Conservation (phyloP, 2,113 vertebrate species). For the Centrocercus urophasianus region DNA sequence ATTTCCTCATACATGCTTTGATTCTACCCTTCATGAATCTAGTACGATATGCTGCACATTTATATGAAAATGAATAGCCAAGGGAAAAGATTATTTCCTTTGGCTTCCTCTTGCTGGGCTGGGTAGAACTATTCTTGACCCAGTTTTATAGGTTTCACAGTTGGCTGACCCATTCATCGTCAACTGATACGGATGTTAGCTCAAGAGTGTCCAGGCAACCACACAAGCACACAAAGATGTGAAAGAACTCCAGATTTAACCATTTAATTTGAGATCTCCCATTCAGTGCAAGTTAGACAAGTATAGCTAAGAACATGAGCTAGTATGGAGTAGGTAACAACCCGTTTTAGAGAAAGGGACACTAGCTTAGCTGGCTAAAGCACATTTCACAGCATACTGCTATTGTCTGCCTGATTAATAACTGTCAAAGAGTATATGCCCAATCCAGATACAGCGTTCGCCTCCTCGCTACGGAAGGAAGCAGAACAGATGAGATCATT, state of each 20-base stretch:
- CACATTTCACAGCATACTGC: not conserved
- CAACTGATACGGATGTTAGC: slow-evolving; percentile 40
- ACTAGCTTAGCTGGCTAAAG: not conserved
- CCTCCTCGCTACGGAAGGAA: not conserved
- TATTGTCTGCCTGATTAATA: not conserved
- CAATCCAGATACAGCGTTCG: fast-evolving
- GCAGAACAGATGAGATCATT: not conserved
- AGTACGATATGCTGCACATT: slow-evolving; percentile 21
- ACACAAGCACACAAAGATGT: slow-evolving; percentile 58
- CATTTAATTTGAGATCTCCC: not conserved
- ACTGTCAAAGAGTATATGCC: not conserved
- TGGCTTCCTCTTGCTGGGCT: slow-evolving; percentile 33
- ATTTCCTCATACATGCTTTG: slow-evolving; percentile 32
- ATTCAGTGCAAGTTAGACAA: not conserved
- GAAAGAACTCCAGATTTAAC: slow-evolving; percentile 11
- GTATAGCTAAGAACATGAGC: not conserved
- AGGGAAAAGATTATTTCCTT: slow-evolving; percentile 58
- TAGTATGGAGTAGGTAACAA: not conserved
- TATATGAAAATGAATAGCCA: slow-evolving; percentile 29
- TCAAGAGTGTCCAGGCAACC: slow-evolving; percentile 59
- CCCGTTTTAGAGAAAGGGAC: not conserved
- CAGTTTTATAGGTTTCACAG: slow-evolving; percentile 55
- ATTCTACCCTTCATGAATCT: slow-evolving; percentile 39
- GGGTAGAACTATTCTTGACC: slow-evolving; percentile 57
- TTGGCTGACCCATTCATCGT: slow-evolving; percentile 52